Evolutionary conservation across 2,888 invertebrate species (phyloP), one percentile per base, ranked within the genome.

Genomic region (Xylota segnis): DNA sequence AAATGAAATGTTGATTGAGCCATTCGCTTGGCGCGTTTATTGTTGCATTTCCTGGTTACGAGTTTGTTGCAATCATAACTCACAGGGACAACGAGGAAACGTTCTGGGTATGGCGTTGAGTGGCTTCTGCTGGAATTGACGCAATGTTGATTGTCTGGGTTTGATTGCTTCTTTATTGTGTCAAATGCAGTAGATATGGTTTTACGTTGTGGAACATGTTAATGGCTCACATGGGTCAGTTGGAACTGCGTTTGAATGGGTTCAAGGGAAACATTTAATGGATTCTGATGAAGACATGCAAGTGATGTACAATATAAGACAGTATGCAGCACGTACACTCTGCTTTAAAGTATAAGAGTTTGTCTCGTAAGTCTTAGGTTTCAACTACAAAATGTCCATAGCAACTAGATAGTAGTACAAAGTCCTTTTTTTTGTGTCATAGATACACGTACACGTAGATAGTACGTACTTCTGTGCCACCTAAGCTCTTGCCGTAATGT

Each of bases 41-140:
- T 75, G 45, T 52, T 65, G 50, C 65, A 50, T 65, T 65, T 65
- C 18, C 63, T 32, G 54, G 32, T 10, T 27, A 37, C 16, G 47
- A 76, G 65, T 40, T 76, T 68, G 66, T 37, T 76, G 66, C 76
- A 59, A 59, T 75, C 54, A 65, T 75, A 75, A 75, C 56, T 75
- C 63, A 63, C 10, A 54, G 5, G 10, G 4, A 45, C 45, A 56
- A 43, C 32, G 23, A 52, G n/a, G 16, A 54, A n/a, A n/a, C n/a
- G 23, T 40, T 10, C 18, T 61, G 47, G 43, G 23, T n/a, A 32
- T 63, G 63, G 23, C 10, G 23, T 34, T 56, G 56, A 54, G 63
- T 65, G 45, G 23, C 9, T 23, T 66, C 27, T 12, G 37, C 9
- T n/a, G 5, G 59, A 61, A 50, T 72, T 56, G 58, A 18, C 37